Base-by-base conservation (phyloP, 2,888 invertebrate genomes). In the Drosophila pseudotalamancana region DNA sequence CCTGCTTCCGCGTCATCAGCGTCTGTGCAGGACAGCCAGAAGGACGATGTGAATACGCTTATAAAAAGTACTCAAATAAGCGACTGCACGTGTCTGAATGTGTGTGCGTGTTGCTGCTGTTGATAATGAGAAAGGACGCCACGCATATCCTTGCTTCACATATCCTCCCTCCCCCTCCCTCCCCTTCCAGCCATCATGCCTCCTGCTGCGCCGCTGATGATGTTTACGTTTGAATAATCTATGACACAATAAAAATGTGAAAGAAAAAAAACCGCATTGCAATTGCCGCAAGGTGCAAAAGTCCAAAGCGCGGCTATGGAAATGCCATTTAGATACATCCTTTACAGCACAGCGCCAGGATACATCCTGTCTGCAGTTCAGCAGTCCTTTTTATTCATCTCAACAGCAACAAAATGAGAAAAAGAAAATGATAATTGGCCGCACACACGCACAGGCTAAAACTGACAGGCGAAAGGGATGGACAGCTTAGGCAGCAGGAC, bases 181-280 rank as follows among this genome's bases (percentile, higher is more conserved):
- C 53, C 66, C 62, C 46, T 50, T 48, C 21, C 40, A 19, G 51
- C 51, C n/a, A n/a, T n/a, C n/a, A n/a, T n/a, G n/a, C n/a, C n/a
- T 56, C 59, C 62, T 19, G 29, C 50, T 60, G 45, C 51, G 43
- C 64, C 69, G 77, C 73, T 89, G 89, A 88, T 89, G 85, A 89
- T 89, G 88, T 89, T 90, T 86, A 79, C 84, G 79, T 84, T 85
- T 90, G 89, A 90, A 90, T 90, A 89, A 90, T 89, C 90, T 89
- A 90, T 89, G 85, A 83, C 77, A 80, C 80, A 87, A 85, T 79
- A 87, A 76, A 63, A 80, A 59, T 53, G 45, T 48, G 43, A 42
- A 50, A 56, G 46, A 59, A 51, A 46, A 67, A 50, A 25, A 57
- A 56, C 35, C 57, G 32, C 65, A 68, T 48, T 87, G 88, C 88